These are phyloP conservation scores for Lithophane semibrunnea DNA, from an alignment of 2,888 invertebrate species.

Conservation along the genomic window DNA sequence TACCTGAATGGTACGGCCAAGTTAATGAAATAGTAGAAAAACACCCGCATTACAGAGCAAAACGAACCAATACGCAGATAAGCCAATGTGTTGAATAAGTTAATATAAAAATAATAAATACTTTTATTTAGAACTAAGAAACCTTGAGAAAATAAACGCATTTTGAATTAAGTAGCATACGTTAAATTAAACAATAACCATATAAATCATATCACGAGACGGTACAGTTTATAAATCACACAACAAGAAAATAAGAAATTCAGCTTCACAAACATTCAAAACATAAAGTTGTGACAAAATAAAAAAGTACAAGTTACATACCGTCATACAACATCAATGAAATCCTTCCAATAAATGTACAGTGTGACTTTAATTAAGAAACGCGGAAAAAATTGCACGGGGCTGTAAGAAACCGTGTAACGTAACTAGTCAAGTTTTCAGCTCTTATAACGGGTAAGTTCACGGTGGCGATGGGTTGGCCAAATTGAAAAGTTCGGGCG, in stretches of 20 bases:
- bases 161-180: too few relatives aligned
- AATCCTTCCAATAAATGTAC: constrained; percentile 46
- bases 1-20: background rate
- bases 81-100: too few relatives aligned
- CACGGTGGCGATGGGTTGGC: constrained; percentile 10
- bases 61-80: too few relatives aligned
- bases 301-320: constrained; percentile 31
- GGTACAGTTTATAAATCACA: constrained; percentile 7
- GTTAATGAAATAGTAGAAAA: background rate
- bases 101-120: too few relatives aligned
- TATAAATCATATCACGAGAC: background rate
- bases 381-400: constrained; percentile 17
- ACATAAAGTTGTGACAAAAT: constrained; percentile 44
- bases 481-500: constrained; percentile 62
- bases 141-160: background rate
- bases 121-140: background rate
- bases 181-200: background rate
- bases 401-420: constrained; percentile 36
- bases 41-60: too few relatives aligned
- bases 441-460: constrained; percentile 63
- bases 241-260: constrained; percentile 41
- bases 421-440: constrained; percentile 70
- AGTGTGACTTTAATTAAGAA: constrained; percentile 58
- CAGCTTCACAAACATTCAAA: constrained; percentile 30
- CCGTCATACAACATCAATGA: constrained; percentile 29